phyloP scores from a whole-genome alignment of 1,140 invertebrate genomes.

The Drosophila mauritiana region DNA sequence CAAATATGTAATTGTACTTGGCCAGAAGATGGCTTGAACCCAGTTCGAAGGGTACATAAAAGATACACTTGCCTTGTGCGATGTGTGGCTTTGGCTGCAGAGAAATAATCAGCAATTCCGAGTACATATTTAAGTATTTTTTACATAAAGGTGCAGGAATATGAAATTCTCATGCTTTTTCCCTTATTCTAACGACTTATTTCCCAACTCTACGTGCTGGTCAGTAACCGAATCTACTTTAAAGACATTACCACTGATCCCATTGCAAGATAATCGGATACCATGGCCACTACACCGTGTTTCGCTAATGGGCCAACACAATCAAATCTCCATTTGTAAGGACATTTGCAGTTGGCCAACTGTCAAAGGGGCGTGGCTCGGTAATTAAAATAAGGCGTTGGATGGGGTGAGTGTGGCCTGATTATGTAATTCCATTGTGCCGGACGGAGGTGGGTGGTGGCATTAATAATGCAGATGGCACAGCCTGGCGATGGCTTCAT shows the following conservation, averaged over 20 bases:
- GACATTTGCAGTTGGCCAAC: constrained; percentile 23
- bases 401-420: neutral
- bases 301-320: constrained; percentile 28
- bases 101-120: neutral
- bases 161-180: neutral
- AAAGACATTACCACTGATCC: constrained; percentile 29
- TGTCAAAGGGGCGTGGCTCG: constrained; percentile 26
- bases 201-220: neutral
- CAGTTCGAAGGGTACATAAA: constrained; percentile 12
- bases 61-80: neutral
- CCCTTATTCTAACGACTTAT: neutral
- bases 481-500: constrained; percentile 40
- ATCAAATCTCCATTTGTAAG: constrained; percentile 30
- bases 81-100: neutral
- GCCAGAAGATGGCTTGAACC: constrained; percentile 20
- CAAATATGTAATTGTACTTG: constrained; percentile 50
- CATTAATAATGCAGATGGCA: constrained; percentile 50
- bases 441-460: constrained; percentile 1
- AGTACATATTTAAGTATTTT: neutral
- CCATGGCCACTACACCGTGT: constrained; percentile 19
- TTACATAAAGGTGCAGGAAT: too few species aligned
- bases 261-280: constrained; percentile 3
- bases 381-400: constrained; percentile 31
- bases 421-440: constrained; percentile 23
- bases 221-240: constrained; percentile 18